Conservation (phyloP, 2,797 vertebrate species). For the Falco rusticolus region DNA sequence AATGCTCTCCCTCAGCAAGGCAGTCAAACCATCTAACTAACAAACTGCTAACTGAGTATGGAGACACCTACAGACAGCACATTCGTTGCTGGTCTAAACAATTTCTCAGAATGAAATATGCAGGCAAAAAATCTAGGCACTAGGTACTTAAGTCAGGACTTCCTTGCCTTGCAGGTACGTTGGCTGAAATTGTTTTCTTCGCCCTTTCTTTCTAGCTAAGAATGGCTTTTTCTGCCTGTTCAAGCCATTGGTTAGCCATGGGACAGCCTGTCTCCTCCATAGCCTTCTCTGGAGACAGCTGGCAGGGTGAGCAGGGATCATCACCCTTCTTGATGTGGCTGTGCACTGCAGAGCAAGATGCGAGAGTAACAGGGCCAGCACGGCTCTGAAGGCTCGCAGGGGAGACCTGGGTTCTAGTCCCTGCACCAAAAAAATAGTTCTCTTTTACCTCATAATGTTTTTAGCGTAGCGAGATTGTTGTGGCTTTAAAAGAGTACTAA, state of each 20-base stretch:
- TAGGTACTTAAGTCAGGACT: background rate
- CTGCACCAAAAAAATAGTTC: background rate
- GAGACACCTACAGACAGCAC: background rate
- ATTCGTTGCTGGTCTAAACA: background rate
- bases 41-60: background rate
- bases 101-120: background rate
- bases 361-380: background rate
- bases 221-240: background rate
- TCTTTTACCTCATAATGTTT: background rate
- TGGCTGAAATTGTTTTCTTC: background rate
- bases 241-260: background rate
- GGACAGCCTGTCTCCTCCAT: rapidly evolving
- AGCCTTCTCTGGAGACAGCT: rapidly evolving
- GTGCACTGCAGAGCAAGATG: background rate
- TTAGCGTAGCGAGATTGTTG: background rate
- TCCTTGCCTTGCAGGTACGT: background rate
- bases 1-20: background rate
- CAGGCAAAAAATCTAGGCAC: background rate
- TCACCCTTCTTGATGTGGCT: background rate
- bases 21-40: background rate
- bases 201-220: background rate
- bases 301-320: background rate
- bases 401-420: background rate
- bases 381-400: background rate
- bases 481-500: background rate